A percentile compares a stretch with the other conserved stretches of the same genome.
These are phyloP conservation scores for Scaeva pyrastri DNA, from an alignment of 2,888 invertebrate genomes.

Conservation along the genomic window DNA sequence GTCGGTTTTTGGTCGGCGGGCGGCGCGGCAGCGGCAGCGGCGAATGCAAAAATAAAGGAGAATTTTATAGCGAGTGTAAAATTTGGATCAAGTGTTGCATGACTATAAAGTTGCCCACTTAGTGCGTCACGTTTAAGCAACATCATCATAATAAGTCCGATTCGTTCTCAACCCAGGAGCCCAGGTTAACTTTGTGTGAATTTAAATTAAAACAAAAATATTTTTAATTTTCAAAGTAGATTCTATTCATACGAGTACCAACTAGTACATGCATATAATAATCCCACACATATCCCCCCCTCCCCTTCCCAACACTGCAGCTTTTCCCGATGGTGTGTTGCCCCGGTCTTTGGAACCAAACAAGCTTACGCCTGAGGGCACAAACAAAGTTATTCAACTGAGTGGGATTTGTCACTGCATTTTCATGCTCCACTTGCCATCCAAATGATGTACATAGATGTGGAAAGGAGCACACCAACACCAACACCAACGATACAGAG, in stretches of 20 bases:
- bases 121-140: conserved; percentile 66
- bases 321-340: background rate
- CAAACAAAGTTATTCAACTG: conserved; percentile 73
- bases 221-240: conserved; percentile 74
- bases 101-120: conserved; percentile 62
- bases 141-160: conserved; percentile 45
- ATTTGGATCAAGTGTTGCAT: conserved; percentile 55
- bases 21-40: background rate
- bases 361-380: conserved; percentile 62
- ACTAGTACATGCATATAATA: background rate
- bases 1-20: background rate
- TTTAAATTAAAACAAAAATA: conserved; percentile 16
- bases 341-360: conserved; percentile 43
- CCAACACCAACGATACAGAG: conserved; percentile 14
- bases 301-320: background rate
- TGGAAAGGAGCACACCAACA: conserved; percentile 25
- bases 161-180: background rate
- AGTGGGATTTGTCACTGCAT: conserved; percentile 76
- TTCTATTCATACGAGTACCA: conserved; percentile 37
- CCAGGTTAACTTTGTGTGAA: conserved; percentile 1
- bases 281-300: too few species aligned
- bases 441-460: conserved; percentile 69
- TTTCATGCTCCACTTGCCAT: conserved; percentile 74
- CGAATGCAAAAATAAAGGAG: background rate
- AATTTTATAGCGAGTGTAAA: conserved; percentile 32